Percentiles rank a stretch among this genome's conserved stretches.
These are phyloP conservation scores for Phengaris arion DNA, from an alignment of 2,888 invertebrate genomes.

Conservation along the genomic window DNA sequence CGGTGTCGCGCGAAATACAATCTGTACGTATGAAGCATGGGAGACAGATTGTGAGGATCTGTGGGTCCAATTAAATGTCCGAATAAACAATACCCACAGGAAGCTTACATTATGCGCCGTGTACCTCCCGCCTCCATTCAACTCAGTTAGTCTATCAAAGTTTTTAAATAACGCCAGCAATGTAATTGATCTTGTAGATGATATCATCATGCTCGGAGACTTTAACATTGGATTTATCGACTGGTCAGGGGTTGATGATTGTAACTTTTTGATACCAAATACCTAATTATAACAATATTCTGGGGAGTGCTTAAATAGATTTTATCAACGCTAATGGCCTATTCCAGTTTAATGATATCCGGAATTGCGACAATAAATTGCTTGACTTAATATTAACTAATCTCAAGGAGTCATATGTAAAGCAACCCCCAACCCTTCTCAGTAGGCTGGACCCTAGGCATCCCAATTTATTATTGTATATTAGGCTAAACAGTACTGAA, in stretches of 20 bases:
- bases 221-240: too few relatives aligned
- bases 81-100: not conserved
- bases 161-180: too few relatives aligned
- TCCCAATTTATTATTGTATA: constrained; percentile 32
- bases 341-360: constrained; percentile 34
- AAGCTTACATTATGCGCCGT: too few relatives aligned
- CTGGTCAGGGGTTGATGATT: too few relatives aligned
- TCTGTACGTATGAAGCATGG: not conserved
- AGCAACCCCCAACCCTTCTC: constrained; percentile 28
- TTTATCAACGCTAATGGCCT: constrained; percentile 36
- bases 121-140: not conserved
- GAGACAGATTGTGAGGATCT: not conserved
- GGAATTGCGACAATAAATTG: constrained; percentile 32
- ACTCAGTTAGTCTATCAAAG: too few relatives aligned
- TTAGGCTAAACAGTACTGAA: constrained; percentile 7
- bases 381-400: constrained; percentile 36
- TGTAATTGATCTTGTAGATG: too few relatives aligned
- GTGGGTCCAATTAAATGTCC: not conserved
- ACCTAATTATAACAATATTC: too few relatives aligned
- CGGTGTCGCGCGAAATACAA: not conserved
- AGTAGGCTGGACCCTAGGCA: too few relatives aligned
- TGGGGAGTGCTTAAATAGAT: too few relatives aligned
- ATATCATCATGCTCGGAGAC: too few relatives aligned
- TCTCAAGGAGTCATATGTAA: constrained; percentile 20
- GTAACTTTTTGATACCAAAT: too few relatives aligned